Percentiles rank a stretch among this genome's conserved stretches.
Conservation (phyloP, 2,888 invertebrate genomes). For the Eremobia ochroleuca region DNA sequence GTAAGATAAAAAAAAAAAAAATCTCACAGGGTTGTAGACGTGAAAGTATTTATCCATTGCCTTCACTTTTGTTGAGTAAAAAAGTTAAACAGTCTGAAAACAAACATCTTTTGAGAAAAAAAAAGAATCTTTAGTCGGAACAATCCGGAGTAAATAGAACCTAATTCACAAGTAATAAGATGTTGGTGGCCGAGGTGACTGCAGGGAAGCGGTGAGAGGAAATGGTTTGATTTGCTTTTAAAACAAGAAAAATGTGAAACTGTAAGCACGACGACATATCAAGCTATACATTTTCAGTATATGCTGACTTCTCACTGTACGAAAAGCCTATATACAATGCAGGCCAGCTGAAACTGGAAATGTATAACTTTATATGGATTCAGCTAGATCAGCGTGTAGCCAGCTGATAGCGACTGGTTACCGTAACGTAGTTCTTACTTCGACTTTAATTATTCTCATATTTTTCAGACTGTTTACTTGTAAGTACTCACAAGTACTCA, state of each 20-base stretch:
- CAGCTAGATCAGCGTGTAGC: neutral
- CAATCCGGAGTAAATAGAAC: neutral
- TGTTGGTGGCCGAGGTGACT: neutral
- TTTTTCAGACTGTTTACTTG: conserved; percentile 71
- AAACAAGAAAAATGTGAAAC: neutral
- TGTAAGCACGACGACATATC: neutral
- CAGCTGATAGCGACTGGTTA: neutral
- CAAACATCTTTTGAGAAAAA: conserved; percentile 50
- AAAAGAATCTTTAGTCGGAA: neutral
- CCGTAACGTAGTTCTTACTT: neutral
- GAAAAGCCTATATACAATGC: neutral
- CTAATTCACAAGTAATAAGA: neutral
- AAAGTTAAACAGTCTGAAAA: conserved; percentile 73
- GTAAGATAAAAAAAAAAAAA: conserved; percentile 34
- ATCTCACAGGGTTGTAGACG: conserved; percentile 74
- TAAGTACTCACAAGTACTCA: conserved; percentile 64
- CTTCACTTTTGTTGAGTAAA: conserved; percentile 60
- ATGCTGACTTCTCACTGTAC: neutral
- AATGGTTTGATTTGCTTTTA: neutral
- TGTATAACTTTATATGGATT: neutral
- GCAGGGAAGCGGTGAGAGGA: neutral
- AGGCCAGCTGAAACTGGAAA: neutral
- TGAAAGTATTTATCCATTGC: conserved; percentile 68
- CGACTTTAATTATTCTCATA: neutral
- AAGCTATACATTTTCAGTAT: neutral